Base-by-base conservation (phyloP, 2,797 vertebrate genomes). In the Gobionotothen gibberifrons region DNA sequence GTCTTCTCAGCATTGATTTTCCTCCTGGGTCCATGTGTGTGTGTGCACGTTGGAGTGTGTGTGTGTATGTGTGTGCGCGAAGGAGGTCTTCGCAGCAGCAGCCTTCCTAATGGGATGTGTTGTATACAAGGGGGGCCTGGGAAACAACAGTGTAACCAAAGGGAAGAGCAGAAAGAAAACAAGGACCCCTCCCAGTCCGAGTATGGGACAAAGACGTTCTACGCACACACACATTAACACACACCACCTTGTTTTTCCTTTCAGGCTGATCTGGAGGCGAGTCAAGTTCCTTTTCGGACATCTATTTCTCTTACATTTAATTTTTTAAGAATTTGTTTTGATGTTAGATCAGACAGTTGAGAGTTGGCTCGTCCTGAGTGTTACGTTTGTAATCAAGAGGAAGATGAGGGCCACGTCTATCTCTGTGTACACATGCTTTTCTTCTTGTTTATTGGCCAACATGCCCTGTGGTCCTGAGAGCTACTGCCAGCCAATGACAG, bases 1-100 rank as follows among this genome's bases (percentile, higher is more conserved):
- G 88, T 89, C 91, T 92, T 93, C 90, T 89, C 89, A 85, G 86
- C 78, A 82, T 80, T 93, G 93, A 92, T 93, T 93, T 93, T 89
- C 82, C 85, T 91, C 80, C 59, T 82, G 85, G 75, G 83, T 80
- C 58, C 29, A 36, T 81, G 68, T 69, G 64, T 57, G 76, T 57
- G 61, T 55, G 62, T 44, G 49, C 58, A 49, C 48, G 56, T 36
- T 65, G 61, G 54, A 65, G 77, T 46, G 74, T 49, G 62, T 22
- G 21, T 15, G 74, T 32, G 72, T 53, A 67, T 32, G 55, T 67
- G 72, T 43, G 51, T 21, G 57, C 49, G 69, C 48, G 66, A 63
- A 42, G 39, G 62, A 74, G 78, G 68, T 84, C 82, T 78, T 75
- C 79, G 78, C 77, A 76, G 78, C 58, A 72, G 79, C 75, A 74